Evolutionary conservation across 2,888 invertebrate genomes (phyloP).

Genomic region (Pammene fasciana): DNA sequence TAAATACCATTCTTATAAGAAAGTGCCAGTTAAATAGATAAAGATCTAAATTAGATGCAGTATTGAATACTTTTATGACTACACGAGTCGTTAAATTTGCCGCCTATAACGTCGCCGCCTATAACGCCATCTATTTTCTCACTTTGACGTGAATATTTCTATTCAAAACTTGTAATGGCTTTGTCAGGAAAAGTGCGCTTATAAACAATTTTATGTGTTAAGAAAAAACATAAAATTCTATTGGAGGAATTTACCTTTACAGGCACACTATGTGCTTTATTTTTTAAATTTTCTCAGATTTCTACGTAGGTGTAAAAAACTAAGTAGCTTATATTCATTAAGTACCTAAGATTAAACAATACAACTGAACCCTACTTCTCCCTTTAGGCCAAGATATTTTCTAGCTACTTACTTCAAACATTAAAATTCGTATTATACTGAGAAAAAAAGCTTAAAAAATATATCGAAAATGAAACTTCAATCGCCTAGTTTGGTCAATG

Average conservation of each 20-base stretch:
- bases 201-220: background rate
- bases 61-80: conserved; percentile 29
- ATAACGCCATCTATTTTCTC: background rate
- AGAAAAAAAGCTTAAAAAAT: too few species aligned
- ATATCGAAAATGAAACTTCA: too few species aligned
- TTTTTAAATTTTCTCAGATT: background rate
- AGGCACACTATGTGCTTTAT: background rate
- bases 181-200: background rate
- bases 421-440: too few species aligned
- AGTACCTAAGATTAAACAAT: too few species aligned
- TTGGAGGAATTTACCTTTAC: background rate
- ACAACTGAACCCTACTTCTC: too few species aligned
- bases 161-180: background rate
- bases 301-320: background rate
- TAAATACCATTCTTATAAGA: background rate
- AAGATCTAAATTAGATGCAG: conserved; percentile 25
- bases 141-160: background rate
- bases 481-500: too few species aligned
- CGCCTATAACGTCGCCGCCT: background rate
- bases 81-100: conserved; percentile 15
- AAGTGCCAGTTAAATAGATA: conserved; percentile 13
- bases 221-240: too few species aligned
- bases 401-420: too few species aligned
- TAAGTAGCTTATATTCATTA: too few species aligned
- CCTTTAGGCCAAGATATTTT: too few species aligned